phyloP scores from a whole-genome alignment of 2,113 vertebrate species.

The Gopherus flavomarginatus region DNA sequence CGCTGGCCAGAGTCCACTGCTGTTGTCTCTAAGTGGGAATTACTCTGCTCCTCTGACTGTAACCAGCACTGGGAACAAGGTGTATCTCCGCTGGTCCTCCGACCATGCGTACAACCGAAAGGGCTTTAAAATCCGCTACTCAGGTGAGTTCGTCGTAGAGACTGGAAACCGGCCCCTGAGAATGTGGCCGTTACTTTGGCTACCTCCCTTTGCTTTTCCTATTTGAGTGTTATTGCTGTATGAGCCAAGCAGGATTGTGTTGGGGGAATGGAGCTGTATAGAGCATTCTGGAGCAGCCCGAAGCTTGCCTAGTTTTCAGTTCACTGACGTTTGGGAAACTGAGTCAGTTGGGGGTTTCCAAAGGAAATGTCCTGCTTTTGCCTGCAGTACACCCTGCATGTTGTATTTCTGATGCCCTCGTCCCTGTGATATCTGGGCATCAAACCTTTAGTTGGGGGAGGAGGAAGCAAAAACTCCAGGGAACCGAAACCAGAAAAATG shows the following conservation, averaged over 20 bases:
- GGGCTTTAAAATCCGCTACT: constrained; percentile 96
- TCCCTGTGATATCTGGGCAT: background rate
- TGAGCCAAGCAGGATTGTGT: background rate
- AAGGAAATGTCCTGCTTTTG: background rate
- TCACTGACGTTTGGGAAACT: background rate
- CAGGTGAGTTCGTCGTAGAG: constrained; percentile 79
- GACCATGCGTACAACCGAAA: constrained; percentile 95
- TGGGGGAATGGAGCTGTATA: background rate
- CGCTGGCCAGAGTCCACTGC: constrained; percentile 92
- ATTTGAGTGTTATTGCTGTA: background rate
- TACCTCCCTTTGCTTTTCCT: background rate
- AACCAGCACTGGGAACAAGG: constrained; percentile 90
- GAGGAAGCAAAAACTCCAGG: background rate
- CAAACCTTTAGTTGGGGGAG: background rate
- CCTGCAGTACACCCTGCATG: background rate
- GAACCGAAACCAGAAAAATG: background rate
- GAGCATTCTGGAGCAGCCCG: rapidly evolving
- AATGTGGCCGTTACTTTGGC: background rate
- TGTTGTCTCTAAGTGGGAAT: constrained; percentile 95
- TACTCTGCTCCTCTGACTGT: constrained; percentile 93
- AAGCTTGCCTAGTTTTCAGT: rapidly evolving
- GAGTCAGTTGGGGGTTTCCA: background rate
- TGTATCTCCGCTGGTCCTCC: constrained; percentile 97
- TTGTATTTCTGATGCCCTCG: background rate
- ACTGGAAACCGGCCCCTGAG: rapidly evolving